Percentiles rank a stretch among this genome's conserved stretches.
Conservation (phyloP, 2,888 invertebrate species). For the Macaria liturata region DNA sequence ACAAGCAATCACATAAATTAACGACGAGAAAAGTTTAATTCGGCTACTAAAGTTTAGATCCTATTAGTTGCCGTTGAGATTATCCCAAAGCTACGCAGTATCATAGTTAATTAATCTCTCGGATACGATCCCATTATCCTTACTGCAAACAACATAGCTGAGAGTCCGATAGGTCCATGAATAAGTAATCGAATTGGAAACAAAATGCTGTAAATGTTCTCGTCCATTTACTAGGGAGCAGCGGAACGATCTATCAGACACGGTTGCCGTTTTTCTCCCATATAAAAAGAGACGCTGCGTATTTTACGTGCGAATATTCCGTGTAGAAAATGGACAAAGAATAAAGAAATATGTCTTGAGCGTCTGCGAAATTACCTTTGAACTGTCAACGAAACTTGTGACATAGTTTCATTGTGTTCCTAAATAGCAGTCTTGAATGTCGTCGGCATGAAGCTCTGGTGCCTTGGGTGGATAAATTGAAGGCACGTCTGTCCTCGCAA, state of each 20-base stretch:
- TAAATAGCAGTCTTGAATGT: conserved; percentile 22
- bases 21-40: conserved; percentile 40
- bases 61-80: conserved; percentile 30
- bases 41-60: conserved; percentile 36
- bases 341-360: conserved; percentile 3
- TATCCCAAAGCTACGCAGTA: conserved; percentile 12
- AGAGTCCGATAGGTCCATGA: conserved; percentile 37
- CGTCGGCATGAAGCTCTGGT: conserved; percentile 33
- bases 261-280: conserved; percentile 38
- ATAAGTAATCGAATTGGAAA: conserved; percentile 40
- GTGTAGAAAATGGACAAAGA: not conserved
- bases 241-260: conserved; percentile 35
- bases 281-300: conserved; percentile 31
- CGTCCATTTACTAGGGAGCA: conserved; percentile 31
- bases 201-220: conserved; percentile 41
- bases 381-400: conserved; percentile 1
- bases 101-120: conserved; percentile 62
- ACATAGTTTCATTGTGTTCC: conserved; percentile 3
- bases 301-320: not conserved
- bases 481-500: conserved; percentile 51
- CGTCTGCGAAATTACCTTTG: conserved; percentile 2
- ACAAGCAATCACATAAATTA: too few species aligned
- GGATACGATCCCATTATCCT: conserved; percentile 55
- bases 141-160: conserved; percentile 41
- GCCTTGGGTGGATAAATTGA: conserved; percentile 49